These are phyloP conservation scores for Latrodectus hesperus DNA, from an alignment of 2,888 invertebrate species.

Conservation along the genomic window DNA sequence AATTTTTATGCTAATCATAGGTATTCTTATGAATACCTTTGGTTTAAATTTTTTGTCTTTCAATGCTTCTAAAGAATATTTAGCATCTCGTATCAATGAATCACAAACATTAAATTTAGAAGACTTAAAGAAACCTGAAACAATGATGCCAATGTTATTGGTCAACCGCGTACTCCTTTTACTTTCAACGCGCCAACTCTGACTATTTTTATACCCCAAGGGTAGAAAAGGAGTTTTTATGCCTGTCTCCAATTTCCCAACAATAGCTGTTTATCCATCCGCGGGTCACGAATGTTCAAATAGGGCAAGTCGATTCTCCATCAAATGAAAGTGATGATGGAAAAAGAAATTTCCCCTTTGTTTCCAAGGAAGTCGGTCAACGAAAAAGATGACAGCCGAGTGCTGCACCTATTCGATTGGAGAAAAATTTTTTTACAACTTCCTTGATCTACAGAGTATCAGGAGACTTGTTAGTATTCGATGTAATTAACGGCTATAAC, in stretches of 20 bases:
- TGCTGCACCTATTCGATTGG: slow-evolving; percentile 24
- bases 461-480: no score
- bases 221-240: neutral
- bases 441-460: slow-evolving; percentile 14
- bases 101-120: neutral
- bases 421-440: slow-evolving; percentile 21
- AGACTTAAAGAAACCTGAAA: neutral
- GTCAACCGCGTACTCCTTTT: no score
- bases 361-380: slow-evolving; percentile 50
- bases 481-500: no score
- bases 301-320: slow-evolving; percentile 49
- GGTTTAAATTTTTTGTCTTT: no score
- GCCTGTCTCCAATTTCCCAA: neutral
- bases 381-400: slow-evolving; percentile 27
- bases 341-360: slow-evolving; percentile 52
- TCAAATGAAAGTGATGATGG: slow-evolving; percentile 41
- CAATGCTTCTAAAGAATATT: no score
- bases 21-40: no score
- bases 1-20: no score
- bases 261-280: slow-evolving; percentile 19
- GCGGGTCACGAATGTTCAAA: slow-evolving; percentile 43
- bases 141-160: no score
- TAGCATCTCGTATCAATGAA: neutral
- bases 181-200: neutral
- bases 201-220: neutral